A percentile compares a stretch with the other conserved stretches of the same genome.
These are phyloP conservation scores for Apocheima hispidaria DNA, from an alignment of 2,888 invertebrate species.

Conservation along the genomic window DNA sequence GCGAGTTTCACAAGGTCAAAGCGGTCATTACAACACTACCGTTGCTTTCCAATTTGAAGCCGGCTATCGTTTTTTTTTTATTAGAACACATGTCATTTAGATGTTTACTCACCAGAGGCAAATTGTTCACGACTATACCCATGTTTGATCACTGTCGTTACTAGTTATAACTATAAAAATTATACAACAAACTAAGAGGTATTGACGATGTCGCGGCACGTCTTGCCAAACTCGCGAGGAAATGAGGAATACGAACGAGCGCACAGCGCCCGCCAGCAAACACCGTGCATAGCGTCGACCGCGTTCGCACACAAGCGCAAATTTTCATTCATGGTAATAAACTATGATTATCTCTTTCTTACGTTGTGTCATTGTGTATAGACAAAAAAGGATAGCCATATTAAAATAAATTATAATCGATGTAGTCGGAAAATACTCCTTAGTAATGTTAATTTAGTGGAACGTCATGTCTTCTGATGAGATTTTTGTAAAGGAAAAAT, in stretches of 20 bases:
- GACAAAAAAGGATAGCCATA: constrained; percentile 52
- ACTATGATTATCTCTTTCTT: constrained; percentile 72
- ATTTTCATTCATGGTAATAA: constrained; percentile 81
- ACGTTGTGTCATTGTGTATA: constrained; percentile 41
- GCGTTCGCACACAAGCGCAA: constrained; percentile 66
- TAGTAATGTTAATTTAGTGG: constrained; percentile 4
- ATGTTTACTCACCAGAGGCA: constrained; percentile 72
- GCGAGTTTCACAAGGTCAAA: constrained; percentile 85
- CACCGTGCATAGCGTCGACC: constrained; percentile 60
- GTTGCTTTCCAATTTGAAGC: constrained; percentile 81
- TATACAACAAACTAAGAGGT: constrained; percentile 61
- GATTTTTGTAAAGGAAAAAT: neutral
- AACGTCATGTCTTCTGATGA: constrained; percentile 6
- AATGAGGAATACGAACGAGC: constrained; percentile 69
- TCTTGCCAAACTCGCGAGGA: constrained; percentile 74
- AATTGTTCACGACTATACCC: constrained; percentile 80
- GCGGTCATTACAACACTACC: constrained; percentile 84
- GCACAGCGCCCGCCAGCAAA: constrained; percentile 46
- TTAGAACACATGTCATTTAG: constrained; percentile 45
- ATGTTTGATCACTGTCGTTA: constrained; percentile 58
- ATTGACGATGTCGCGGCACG: constrained; percentile 63
- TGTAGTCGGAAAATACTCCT: constrained; percentile 3
- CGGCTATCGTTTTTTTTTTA: constrained; percentile 55
- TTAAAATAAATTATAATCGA: constrained; percentile 16
- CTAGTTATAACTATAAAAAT: constrained; percentile 48